Evolutionary conservation across 2,888 invertebrate genomes (phyloP), one percentile per base, ranked within the genome.

Genomic region (Agrochola lota): DNA sequence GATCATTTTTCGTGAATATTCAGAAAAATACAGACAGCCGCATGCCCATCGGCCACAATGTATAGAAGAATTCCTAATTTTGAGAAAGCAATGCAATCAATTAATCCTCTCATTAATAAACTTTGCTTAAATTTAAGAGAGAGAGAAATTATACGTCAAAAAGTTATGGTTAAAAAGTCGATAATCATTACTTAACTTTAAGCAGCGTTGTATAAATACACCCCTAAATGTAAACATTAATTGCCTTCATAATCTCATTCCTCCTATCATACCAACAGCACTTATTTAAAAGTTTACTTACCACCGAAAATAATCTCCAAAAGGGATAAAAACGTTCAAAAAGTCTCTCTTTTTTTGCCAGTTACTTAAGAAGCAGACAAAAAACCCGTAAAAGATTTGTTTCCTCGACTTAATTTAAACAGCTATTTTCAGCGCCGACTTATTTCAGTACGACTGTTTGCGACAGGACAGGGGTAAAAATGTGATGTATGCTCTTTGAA

Each of bases 381-480:
- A 59, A 63, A 60, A 55, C 1, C 55, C 12, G 9, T 46, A 46
- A 77, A 52, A 69, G 55, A 70, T 66, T 69, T 57, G 69, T 49
- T 59, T 73, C 43, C n/a, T 43, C 15, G 30, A 66, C 26, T 72
- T 72, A 49, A 78, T 70, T 72, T 69, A 55, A 55, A 69, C 40
- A 60, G 77, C 71, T 71, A 70, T 78, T 72, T 83, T 78, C 9
- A 43, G 64, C 23, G 5, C 15, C 40, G 30, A 9, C 6, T 72
- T 80, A 57, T 68, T 60, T 60, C 59, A 43, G 20, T 35, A 35
- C 1, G 0, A n/a, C 3, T 83, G 78, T 72, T 83, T 43, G 15
- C 30, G 84, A 69, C 78, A 57, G 59, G 84, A 69, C 78, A 57
- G 59, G 40, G 68, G 35, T 59, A n/a, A 17, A 59, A 59, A 68